Evolutionary conservation across 1,140 invertebrate genomes (phyloP), one percentile per base, ranked within the genome.

Genomic region (Drosophila pachea): DNA sequence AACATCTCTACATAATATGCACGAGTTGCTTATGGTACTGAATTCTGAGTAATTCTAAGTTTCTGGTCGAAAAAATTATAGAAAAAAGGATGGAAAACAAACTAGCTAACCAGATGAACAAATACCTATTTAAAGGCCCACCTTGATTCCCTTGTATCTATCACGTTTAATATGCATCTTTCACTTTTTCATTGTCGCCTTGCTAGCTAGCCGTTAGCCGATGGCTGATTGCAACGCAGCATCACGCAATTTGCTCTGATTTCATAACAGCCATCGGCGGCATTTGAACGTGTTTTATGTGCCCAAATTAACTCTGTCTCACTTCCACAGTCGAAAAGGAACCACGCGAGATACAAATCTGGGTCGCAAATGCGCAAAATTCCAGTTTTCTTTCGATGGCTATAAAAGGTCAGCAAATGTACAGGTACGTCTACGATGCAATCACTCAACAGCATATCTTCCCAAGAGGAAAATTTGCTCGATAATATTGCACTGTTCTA

Each of bases 361-460:
- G 94, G 94, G 92, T 96, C 45, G 93, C 94, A 0, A 95, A 95
- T 89, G 93, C 94, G 0, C 92, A 93, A 38, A 92, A 94, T 60
- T 94, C 94, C 45, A 95, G 94, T 81, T 96, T 95, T 89, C 94
- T 94, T 90, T 95, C 94, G 89, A 90, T 96, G 90, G 92, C 94
- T 42, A 92, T 96, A 9, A 93, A 94, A 81, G 94, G 95, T 14
- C 94, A 96, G 76, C 95, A 94, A 65, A 92, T 95, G 86, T 96
- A 94, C 90, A 88, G 88, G 88, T 89, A 70, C 12, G 68, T 59
- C 8, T 38, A 3, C 7, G 8, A 9, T 38, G 5, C 36, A 38
- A 38, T 38, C 36, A 38, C 11, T 38, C 9, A 38, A 50, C 43
- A 52, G 31, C 11, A 31, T 8, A 66, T 31, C 29, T 32, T 43